Conservation (phyloP, 2,797 vertebrate genomes). For the Aotus griseimembra region DNA sequence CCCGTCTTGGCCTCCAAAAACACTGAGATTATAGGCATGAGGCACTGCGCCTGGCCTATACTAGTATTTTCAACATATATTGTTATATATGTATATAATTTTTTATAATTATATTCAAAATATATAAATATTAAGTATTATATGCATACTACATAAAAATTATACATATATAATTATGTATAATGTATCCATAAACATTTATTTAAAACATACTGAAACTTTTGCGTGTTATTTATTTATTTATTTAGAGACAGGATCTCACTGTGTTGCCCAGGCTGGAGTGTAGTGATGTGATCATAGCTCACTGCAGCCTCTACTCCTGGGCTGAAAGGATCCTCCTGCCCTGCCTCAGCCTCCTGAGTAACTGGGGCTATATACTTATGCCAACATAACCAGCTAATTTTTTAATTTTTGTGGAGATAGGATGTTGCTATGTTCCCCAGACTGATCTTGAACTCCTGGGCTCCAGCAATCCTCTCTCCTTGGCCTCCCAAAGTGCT, state of each 20-base stretch:
- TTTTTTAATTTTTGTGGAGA: not conserved
- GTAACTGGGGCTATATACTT: not conserved
- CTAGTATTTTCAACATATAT: too few relatives aligned
- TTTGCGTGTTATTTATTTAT: too few relatives aligned
- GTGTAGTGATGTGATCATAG: not conserved
- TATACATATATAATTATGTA: not conserved
- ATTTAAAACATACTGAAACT: not conserved
- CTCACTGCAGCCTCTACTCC: not conserved
- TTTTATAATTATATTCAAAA: too few relatives aligned
- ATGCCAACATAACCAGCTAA: not conserved
- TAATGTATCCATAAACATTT: not conserved
- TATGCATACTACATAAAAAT: not conserved
- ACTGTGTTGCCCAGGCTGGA: not conserved
- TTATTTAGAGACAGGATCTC: not conserved
- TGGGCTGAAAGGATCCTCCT: not conserved
- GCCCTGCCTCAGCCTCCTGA: not conserved
- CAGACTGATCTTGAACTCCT: not conserved
- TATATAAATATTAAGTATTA: not conserved
- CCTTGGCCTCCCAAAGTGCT: not conserved
- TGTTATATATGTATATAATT: too few relatives aligned
- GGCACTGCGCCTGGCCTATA: not conserved
- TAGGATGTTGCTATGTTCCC: not conserved
- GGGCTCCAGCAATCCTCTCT: not conserved
- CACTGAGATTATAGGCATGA: not conserved
- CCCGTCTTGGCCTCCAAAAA: not conserved